Percentiles rank a stretch among this genome's conserved stretches.
Conservation (phyloP, 2,888 invertebrate species). For the Diogma glabrata region DNA sequence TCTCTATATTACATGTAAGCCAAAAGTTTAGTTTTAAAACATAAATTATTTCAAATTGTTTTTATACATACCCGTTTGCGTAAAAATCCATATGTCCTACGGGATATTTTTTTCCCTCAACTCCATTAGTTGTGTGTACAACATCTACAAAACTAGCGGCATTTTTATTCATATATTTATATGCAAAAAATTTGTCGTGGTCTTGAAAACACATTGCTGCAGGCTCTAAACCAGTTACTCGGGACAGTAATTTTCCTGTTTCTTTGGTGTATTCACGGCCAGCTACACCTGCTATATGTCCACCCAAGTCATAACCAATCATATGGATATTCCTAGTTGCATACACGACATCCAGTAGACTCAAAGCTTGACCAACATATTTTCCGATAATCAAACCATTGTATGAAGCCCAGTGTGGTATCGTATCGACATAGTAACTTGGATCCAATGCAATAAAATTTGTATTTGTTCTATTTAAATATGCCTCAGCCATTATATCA, state of each 20-base stretch:
- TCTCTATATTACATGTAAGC: neutral
- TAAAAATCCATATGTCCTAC: constrained; percentile 18
- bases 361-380: constrained; percentile 13
- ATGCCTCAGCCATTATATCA: too few species aligned
- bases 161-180: constrained; percentile 10
- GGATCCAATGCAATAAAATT: constrained; percentile 6
- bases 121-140: constrained; percentile 15
- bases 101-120: constrained; percentile 12
- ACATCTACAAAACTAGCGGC: constrained; percentile 17
- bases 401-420: neutral
- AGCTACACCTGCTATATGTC: constrained; percentile 16
- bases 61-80: constrained; percentile 15
- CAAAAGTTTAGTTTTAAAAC: neutral
- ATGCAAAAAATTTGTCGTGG: constrained; percentile 9
- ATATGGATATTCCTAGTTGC: constrained; percentile 15
- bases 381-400: constrained; percentile 11
- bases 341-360: constrained; percentile 1
- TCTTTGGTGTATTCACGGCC: constrained; percentile 15
- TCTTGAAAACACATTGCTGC: constrained; percentile 18
- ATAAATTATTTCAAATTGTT: neutral
- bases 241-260: constrained; percentile 14
- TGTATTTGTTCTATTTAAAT: too few species aligned
- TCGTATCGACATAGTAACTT: neutral
- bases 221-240: constrained; percentile 19
- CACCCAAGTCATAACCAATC: constrained; percentile 16